phyloP scores from a whole-genome alignment of 1,140 invertebrate genomes.

The Drosophila seguyi region DNA sequence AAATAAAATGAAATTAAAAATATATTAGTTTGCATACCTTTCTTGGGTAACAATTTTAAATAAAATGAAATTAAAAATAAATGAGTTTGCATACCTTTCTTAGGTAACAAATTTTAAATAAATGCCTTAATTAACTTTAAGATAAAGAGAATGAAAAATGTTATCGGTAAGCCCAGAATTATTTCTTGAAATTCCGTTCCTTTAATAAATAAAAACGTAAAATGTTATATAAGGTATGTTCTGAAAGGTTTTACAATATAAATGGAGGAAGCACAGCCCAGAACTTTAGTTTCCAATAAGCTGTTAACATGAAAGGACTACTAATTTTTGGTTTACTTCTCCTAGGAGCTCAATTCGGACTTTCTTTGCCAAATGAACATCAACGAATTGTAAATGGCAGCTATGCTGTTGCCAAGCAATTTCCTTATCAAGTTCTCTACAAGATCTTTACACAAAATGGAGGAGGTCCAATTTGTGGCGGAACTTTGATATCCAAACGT shows the following conservation, averaged over 20 bases:
- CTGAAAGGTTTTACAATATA: not conserved
- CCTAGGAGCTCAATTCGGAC: not conserved
- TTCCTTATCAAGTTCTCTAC: conserved; percentile 27
- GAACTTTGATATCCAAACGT: conserved; percentile 22
- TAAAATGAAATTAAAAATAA: too few relatives aligned
- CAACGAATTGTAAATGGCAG: conserved; percentile 2
- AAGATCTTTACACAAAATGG: too few relatives aligned
- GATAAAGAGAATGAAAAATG: not conserved
- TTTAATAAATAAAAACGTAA: not conserved
- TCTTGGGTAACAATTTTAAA: too few relatives aligned
- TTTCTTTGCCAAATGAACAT: not conserved
- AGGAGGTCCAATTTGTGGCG: not conserved
- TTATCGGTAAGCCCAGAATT: not conserved
- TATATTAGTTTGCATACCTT: too few relatives aligned
- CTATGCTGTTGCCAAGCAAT: conserved; percentile 7
- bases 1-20: too few relatives aligned
- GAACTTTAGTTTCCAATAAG: not conserved
- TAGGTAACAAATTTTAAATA: too few relatives aligned
- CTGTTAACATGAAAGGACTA: not conserved
- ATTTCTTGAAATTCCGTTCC: not conserved
- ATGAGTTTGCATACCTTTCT: too few relatives aligned
- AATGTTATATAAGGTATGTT: too few relatives aligned
- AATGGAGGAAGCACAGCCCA: not conserved
- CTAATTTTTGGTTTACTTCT: not conserved
- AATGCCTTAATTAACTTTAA: not conserved